A percentile compares a stretch with the other conserved stretches of the same genome.
phyloP scores from a whole-genome alignment of 2,113 vertebrate species.

The Chionomys nivalis region DNA sequence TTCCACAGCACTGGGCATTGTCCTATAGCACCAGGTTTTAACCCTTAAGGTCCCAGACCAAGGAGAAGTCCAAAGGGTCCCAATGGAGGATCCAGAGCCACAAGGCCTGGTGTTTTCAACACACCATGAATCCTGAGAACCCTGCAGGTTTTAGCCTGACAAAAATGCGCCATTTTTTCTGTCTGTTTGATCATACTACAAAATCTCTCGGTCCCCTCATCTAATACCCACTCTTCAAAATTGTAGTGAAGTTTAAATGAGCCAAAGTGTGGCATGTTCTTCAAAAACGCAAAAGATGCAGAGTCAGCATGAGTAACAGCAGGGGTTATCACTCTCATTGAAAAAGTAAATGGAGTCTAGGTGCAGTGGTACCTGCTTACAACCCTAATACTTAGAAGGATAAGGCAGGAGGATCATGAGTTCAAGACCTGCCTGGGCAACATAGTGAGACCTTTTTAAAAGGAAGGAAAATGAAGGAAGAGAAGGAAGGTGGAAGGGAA shows the following conservation, averaged over 20 bases:
- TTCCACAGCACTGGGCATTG: not conserved
- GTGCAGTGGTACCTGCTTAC: too few relatives aligned
- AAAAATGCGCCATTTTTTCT: not conserved
- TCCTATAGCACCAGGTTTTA: not conserved
- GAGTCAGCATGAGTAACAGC: not conserved
- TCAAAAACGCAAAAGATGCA: not conserved
- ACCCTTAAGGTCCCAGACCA: not conserved
- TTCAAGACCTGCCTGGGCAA: not conserved
- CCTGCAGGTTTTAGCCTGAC: not conserved
- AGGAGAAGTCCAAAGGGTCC: not conserved
- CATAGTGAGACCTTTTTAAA: not conserved
- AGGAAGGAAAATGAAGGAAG: not conserved
- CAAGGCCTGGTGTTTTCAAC: not conserved
- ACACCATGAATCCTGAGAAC: not conserved
- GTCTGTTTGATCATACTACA: not conserved
- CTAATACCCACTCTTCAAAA: not conserved
- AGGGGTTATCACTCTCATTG: not conserved
- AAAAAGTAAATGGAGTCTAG: not conserved
- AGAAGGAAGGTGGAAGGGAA: not conserved
- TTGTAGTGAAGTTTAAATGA: not conserved
- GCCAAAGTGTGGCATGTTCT: not conserved
- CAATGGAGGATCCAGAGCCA: not conserved
- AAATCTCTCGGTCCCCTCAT: not conserved
- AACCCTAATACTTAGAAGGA: not conserved
- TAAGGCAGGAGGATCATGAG: not conserved